phyloP scores from a whole-genome alignment of 2,888 invertebrate species.

The Acrocyrtus sp. region DNA sequence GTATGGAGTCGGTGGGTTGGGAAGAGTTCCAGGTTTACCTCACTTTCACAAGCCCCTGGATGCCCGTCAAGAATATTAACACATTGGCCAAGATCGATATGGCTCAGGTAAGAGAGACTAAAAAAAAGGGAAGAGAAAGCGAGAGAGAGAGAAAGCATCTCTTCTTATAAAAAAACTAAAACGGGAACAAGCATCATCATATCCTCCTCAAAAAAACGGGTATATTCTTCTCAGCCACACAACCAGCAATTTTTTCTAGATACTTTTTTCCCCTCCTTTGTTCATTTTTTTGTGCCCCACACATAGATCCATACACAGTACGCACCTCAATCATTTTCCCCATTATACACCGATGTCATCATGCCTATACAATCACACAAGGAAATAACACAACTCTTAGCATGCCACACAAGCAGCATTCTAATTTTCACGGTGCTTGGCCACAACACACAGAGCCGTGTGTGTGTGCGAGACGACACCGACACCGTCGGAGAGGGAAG shows the following conservation, averaged over 20 bases:
- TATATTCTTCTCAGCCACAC: no score
- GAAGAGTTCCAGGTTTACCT: slow-evolving; percentile 62
- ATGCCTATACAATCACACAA: not conserved
- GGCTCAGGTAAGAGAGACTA: slow-evolving; percentile 54
- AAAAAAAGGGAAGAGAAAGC: not conserved
- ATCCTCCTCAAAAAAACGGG: no score
- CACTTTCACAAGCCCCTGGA: slow-evolving; percentile 62
- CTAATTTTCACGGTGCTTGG: slow-evolving; percentile 49
- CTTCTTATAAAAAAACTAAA: no score
- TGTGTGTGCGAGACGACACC: slow-evolving; percentile 13
- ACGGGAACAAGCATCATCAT: no score
- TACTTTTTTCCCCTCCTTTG: not conserved
- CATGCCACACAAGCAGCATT: slow-evolving; percentile 37
- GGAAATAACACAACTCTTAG: slow-evolving; percentile 16
- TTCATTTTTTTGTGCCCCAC: not conserved
- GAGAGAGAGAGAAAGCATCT: not conserved
- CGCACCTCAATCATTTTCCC: not conserved
- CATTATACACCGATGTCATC: not conserved
- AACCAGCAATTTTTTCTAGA: no score
- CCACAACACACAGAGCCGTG: not conserved
- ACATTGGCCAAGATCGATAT: slow-evolving; percentile 61
- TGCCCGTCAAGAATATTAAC: slow-evolving; percentile 62
- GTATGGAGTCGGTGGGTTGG: slow-evolving; percentile 60
- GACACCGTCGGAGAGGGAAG: not conserved
- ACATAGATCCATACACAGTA: not conserved